Conservation (phyloP, 2,888 invertebrate genomes). For the Ametastegia equiseti region DNA sequence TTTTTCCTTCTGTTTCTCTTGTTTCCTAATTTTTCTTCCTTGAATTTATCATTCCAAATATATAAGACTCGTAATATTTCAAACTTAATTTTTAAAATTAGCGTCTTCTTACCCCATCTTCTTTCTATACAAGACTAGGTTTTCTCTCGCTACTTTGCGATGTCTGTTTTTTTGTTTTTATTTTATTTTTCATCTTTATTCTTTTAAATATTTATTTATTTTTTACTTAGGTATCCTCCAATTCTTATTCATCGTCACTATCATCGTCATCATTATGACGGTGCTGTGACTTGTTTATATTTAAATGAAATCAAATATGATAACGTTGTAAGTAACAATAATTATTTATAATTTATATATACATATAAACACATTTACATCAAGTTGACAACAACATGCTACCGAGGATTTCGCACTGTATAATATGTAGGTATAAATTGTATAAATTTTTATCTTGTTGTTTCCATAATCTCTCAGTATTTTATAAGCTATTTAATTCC, state of each 20-base stretch:
- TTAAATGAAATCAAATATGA: conserved; percentile 47
- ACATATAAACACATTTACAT: conserved; percentile 75
- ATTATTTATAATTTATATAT: conserved; percentile 73
- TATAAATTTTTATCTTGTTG: conserved; percentile 25
- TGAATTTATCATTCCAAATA: background rate
- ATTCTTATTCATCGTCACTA: background rate
- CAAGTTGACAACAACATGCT: conserved; percentile 47
- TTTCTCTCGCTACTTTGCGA: conserved; percentile 67
- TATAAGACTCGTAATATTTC: too few species aligned
- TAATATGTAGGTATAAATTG: conserved; percentile 32
- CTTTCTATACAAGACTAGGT: conserved; percentile 74
- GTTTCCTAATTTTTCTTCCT: background rate
- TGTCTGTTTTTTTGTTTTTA: conserved; percentile 43
- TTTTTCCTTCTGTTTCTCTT: background rate
- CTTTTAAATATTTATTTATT: background rate
- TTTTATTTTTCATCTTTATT: conserved; percentile 39
- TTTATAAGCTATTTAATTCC: background rate
- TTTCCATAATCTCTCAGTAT: background rate
- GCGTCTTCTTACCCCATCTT: conserved; percentile 26
- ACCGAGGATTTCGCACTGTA: background rate
- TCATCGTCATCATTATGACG: conserved; percentile 41
- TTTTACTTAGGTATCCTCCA: background rate
- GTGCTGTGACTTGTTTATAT: too few species aligned
- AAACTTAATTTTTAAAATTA: conserved; percentile 5
- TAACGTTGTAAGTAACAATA: conserved; percentile 62